Evolutionary conservation across 2,888 invertebrate species (phyloP), one percentile per base, ranked within the genome.

Genomic region (Micoletzkya japonica): DNA sequence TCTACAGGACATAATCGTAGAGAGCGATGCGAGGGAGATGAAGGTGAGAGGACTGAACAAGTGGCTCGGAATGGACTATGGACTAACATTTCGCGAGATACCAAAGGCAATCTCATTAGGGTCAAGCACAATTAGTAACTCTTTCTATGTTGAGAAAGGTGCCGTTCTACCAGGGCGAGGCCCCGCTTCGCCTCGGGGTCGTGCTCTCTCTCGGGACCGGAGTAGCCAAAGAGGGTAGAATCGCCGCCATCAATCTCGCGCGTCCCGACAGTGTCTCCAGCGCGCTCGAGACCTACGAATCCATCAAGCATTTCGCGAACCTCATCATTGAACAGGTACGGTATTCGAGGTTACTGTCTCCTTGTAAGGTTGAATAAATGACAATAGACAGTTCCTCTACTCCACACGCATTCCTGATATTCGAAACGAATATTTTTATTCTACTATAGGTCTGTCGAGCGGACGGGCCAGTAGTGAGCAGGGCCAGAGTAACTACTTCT

Each of bases 1-100:
- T 14, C 58, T 68, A n/a, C 39, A 39, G 17, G 68, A 68, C 34
- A 26, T 68, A 26, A 34, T 39, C 34, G 36, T 34, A 20, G 57
- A 68, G 39, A 68, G 68, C 6, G 68, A 68, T 58, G 68, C 68
- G n/a, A 57, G 36, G 28, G 64, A 66, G 28, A 50, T 66, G 54
- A 52, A 44, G 37, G 64, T 66, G 6, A 34, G 54, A 17, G 10
- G 39, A 39, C 10, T 10, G 39, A n/a, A n/a, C n/a, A n/a, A n/a
- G n/a, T n/a, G n/a, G n/a, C n/a, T n/a, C n/a, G n/a, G n/a, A n/a
- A n/a, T n/a, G n/a, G n/a, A n/a, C n/a, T n/a, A n/a, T n/a, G n/a
- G n/a, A n/a, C n/a, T n/a, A n/a, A n/a, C n/a, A n/a, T n/a, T n/a
- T n/a, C n/a, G n/a, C n/a, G n/a, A n/a, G n/a, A n/a, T n/a, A n/a